phyloP scores from a whole-genome alignment of 2,888 invertebrate genomes.

The Griposia aprilina region DNA sequence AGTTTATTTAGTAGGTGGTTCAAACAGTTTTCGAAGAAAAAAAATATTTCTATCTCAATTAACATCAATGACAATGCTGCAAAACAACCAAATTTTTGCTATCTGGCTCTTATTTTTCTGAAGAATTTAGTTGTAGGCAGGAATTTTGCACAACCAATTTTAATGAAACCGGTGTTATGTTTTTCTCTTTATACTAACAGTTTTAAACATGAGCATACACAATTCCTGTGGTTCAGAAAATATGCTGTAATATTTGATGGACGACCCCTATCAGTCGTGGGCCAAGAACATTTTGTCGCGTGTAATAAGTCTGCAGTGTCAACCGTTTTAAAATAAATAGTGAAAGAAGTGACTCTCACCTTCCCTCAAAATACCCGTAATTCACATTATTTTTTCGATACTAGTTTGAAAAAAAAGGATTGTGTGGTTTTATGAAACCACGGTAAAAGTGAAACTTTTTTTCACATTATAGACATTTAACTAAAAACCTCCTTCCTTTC shows the following conservation, averaged over 20 bases:
- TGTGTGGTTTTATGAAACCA: too few relatives aligned
- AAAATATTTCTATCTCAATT: not conserved
- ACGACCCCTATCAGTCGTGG: not conserved
- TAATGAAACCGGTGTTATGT: not conserved
- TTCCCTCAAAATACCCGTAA: not conserved
- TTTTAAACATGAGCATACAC: not conserved
- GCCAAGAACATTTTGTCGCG: conserved; percentile 1
- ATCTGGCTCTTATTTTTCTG: not conserved
- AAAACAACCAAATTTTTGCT: too few relatives aligned
- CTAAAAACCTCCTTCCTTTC: too few relatives aligned
- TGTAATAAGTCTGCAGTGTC: not conserved
- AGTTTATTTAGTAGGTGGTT: not conserved
- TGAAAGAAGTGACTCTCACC: not conserved
- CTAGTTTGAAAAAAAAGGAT: not conserved
- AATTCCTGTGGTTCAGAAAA: not conserved
- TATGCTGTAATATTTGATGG: conserved; percentile 16
- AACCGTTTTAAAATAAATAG: not conserved
- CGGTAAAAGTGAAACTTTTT: too few relatives aligned
- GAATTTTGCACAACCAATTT: not conserved
- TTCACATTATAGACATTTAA: too few relatives aligned
- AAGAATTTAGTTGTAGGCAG: not conserved
- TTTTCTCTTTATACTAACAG: too few relatives aligned
- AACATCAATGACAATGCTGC: conserved; percentile 1
- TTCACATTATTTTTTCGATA: not conserved
- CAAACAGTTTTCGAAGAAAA: conserved; percentile 3